These are phyloP conservation scores for Chelonus formosanus DNA, from an alignment of 2,888 invertebrate species.

Conservation along the genomic window DNA sequence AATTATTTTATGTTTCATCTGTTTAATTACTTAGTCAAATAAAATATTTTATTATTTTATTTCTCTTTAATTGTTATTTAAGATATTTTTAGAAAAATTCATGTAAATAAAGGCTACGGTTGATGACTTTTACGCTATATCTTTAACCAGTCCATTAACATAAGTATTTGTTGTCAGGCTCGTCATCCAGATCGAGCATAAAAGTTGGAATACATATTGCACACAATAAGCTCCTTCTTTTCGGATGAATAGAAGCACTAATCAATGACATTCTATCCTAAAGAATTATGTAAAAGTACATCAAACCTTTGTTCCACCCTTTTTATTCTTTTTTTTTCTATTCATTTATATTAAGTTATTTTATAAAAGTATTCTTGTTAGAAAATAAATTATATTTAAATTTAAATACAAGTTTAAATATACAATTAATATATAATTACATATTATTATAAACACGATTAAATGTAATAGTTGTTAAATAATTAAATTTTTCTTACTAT, in stretches of 20 bases:
- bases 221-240: slow-evolving; percentile 48
- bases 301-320: not conserved
- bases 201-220: slow-evolving; percentile 57
- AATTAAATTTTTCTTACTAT: not conserved
- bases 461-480: not conserved
- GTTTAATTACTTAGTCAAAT: not conserved
- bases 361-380: slow-evolving; percentile 1
- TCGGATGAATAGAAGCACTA: slow-evolving; percentile 55
- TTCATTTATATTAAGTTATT: slow-evolving; percentile 1
- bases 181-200: slow-evolving; percentile 48
- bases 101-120: not conserved
- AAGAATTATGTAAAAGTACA: slow-evolving; percentile 5
- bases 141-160: slow-evolving; percentile 45
- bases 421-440: too few relatives aligned
- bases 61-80: too few relatives aligned
- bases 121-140: slow-evolving; percentile 25
- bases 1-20: not conserved
- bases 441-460: not conserved
- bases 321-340: not conserved
- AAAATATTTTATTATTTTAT: too few relatives aligned
- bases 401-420: not conserved
- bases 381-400: slow-evolving; percentile 2
- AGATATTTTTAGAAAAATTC: too few relatives aligned
- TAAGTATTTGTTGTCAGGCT: slow-evolving; percentile 43
- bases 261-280: slow-evolving; percentile 45